A percentile compares a stretch with the other conserved stretches of the same genome.
These are phyloP conservation scores for Hylaeus volcanicus DNA, from an alignment of 1,140 invertebrate species.

Conservation along the genomic window DNA sequence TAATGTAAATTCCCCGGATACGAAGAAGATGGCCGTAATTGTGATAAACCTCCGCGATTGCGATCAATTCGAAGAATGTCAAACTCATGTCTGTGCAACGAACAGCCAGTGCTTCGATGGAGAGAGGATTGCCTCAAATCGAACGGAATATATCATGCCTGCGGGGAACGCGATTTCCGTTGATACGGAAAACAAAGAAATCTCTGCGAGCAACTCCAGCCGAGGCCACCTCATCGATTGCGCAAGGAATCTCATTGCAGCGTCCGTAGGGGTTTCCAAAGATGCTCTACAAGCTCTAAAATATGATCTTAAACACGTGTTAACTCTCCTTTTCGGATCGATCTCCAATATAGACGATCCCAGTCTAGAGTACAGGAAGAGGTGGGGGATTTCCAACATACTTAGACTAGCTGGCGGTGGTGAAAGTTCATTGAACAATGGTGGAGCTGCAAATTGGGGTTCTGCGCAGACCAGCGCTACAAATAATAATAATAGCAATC, in stretches of 20 bases:
- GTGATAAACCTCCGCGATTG: background rate
- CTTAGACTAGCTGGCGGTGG: slow-evolving; percentile 86
- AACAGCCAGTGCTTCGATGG: background rate
- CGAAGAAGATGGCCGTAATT: background rate
- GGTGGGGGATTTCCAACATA: slow-evolving; percentile 83
- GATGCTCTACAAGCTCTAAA: slow-evolving; percentile 9
- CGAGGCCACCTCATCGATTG: slow-evolving; percentile 13
- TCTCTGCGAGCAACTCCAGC: background rate
- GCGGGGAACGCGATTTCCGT: background rate
- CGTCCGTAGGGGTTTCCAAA: slow-evolving; percentile 9
- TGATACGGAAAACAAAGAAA: background rate
- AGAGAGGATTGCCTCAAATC: background rate
- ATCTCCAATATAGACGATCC: slow-evolving; percentile 52
- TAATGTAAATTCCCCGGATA: background rate
- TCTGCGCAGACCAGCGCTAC: slow-evolving; percentile 84
- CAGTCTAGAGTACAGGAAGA: slow-evolving; percentile 71
- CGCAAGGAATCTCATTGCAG: slow-evolving; percentile 39
- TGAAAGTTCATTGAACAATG: slow-evolving; percentile 88
- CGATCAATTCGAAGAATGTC: background rate
- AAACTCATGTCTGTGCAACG: background rate
- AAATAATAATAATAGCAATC: slow-evolving; percentile 83
- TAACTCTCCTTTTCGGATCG: slow-evolving; percentile 26
- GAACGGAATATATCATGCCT: background rate
- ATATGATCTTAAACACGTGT: slow-evolving; percentile 21
- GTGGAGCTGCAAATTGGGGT: slow-evolving; percentile 86